Evolutionary conservation across 2,113 vertebrate species (phyloP), one percentile per base, ranked within the genome.

Genomic region (Menura novaehollandiae): DNA sequence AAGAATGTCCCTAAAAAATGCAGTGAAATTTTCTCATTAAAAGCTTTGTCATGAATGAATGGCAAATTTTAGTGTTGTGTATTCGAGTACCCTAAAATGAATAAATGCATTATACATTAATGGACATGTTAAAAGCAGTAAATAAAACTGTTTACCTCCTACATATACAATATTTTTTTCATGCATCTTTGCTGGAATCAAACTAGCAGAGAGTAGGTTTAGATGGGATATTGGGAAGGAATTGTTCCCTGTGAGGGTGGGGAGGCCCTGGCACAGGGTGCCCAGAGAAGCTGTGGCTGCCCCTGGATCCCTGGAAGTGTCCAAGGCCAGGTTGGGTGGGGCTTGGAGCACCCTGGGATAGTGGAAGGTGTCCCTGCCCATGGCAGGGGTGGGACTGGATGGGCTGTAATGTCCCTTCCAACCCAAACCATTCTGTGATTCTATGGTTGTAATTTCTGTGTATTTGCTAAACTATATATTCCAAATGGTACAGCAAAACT

Each of bases 321-420:
- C 62, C 83, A 35, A 43, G 83, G 62, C 10, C 83, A 85, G 52
- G 30, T 1, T 76, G 82, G 82, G 10, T 14, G 5, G 80, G 80
- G 32, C 55, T 83, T 4, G 67, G 68, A 55, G 58, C 68, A 63
- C n/a, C 59, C 81, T 74, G 69, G 72, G 21, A 11, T 46, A 14
- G 13, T 21, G 83, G 44, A 0, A 68, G 52, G 4, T 35, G 62
- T 58, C 62, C 43, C 83, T 85, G 83, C 7, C 37, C 35, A 24
- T n/a, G 60, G 51, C 35, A 6, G 60, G 60, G 13, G 15, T 67
- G 52, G 35, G 0, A 21, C 6, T 1, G 24, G 62, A 1, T 11
- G 44, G 3, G 16, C 39, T 43, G 21, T 33, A 13, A 66, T 14
- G 28, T 43, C 13, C 28, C 30, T 64, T 64, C 41, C 41, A 44